Evolutionary conservation across 1,140 invertebrate genomes (phyloP).

Genomic region (Nephila pilipes): DNA sequence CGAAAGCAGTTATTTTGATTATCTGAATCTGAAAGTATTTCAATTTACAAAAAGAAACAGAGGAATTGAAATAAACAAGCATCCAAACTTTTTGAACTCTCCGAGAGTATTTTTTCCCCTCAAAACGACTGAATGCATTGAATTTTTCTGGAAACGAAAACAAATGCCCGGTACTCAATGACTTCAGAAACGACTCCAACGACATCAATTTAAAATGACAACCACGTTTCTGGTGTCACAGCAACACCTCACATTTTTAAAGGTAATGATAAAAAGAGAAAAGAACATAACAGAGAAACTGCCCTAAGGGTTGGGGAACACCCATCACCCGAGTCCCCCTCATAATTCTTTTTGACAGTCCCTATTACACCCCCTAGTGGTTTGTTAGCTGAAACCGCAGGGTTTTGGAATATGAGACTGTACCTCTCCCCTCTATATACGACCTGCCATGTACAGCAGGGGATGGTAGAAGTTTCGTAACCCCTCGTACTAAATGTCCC

Average conservation of each 20-base stretch:
- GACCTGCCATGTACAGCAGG: constrained; percentile 62
- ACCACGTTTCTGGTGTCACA: constrained; percentile 60
- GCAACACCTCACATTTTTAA: constrained; percentile 66
- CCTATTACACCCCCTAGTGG: constrained; percentile 76
- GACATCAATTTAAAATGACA: constrained; percentile 60
- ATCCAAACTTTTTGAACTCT: too few relatives aligned
- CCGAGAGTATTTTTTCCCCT: too few relatives aligned
- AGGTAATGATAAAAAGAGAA: constrained; percentile 51
- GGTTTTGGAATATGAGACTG: constrained; percentile 74
- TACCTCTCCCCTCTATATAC: constrained; percentile 4
- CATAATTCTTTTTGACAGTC: constrained; percentile 75
- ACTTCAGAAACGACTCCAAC: constrained; percentile 15
- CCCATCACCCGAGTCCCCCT: constrained; percentile 50
- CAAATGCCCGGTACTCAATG: constrained; percentile 47
- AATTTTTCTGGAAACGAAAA: background rate
- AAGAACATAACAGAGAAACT: constrained; percentile 40
- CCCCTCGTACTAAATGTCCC: constrained; percentile 53
- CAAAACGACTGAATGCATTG: background rate
- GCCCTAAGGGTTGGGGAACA: constrained; percentile 39
- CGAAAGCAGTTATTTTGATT: too few relatives aligned
- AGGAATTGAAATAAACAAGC: too few relatives aligned
- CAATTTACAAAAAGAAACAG: too few relatives aligned
- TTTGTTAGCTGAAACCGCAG: constrained; percentile 76
- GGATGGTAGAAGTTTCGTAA: background rate
- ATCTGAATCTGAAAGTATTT: too few relatives aligned